phyloP scores from a whole-genome alignment of 2,113 vertebrate species.

The Cacatua alba region DNA sequence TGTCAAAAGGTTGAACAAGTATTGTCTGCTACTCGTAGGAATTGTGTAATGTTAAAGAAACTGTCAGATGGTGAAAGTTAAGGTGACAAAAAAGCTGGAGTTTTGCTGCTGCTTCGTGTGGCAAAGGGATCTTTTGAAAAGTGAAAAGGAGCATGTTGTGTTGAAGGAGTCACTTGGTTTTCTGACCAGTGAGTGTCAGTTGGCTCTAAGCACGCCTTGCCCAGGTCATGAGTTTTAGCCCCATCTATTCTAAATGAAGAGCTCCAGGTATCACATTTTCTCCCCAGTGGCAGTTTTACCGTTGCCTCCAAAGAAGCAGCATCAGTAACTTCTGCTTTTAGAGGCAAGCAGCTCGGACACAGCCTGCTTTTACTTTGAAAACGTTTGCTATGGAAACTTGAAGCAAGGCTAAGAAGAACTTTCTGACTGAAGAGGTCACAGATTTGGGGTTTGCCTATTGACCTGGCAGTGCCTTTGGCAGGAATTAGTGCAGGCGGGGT shows the following conservation, averaged over 20 bases:
- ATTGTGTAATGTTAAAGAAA: not conserved
- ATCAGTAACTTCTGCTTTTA: not conserved
- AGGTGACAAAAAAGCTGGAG: not conserved
- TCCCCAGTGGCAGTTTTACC: not conserved
- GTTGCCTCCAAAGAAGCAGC: not conserved
- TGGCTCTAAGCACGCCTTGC: not conserved
- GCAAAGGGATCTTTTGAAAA: not conserved
- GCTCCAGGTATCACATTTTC: not conserved
- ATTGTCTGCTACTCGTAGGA: not conserved
- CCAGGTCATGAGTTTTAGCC: not conserved
- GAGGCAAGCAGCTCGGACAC: not conserved
- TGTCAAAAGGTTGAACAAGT: not conserved
- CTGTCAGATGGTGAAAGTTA: not conserved
- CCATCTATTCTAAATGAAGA: not conserved
- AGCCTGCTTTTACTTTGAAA: not conserved
- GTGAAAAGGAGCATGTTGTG: not conserved
- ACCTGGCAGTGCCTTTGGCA: not conserved
- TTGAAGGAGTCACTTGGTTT: not conserved
- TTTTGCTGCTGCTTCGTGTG: not conserved
- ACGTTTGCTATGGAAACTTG: not conserved
- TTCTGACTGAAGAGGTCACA: not conserved
- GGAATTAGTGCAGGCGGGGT: not conserved
- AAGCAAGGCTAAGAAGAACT: not conserved
- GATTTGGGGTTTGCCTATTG: accelerated
- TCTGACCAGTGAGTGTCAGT: not conserved